Evolutionary conservation across 2,888 invertebrate species (phyloP).

Genomic region (Epicampocera succincta): DNA sequence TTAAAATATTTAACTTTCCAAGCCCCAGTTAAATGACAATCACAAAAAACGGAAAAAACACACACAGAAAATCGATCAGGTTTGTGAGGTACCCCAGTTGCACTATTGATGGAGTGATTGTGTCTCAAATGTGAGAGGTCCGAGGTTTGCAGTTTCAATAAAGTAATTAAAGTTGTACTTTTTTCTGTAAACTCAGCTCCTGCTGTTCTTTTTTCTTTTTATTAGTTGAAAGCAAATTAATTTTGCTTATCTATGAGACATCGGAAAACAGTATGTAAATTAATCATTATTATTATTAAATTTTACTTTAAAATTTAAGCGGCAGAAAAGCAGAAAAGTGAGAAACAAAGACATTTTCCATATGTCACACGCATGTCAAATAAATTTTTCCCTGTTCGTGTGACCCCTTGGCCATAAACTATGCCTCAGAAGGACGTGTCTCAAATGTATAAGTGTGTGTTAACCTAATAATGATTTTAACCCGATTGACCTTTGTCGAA

Average conservation of each 20-base stretch:
- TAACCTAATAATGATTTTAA: slow-evolving; percentile 63
- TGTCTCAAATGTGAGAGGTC: not conserved
- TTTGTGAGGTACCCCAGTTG: too few relatives aligned
- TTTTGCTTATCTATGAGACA: slow-evolving; percentile 34
- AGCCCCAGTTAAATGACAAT: too few relatives aligned
- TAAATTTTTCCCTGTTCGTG: not conserved
- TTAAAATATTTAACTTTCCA: not conserved
- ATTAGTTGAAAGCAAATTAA: slow-evolving; percentile 29
- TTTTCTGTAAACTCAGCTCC: not conserved
- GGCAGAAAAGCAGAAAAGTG: not conserved
- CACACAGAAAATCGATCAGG: too few relatives aligned
- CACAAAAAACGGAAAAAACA: too few relatives aligned
- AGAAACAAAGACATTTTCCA: slow-evolving; percentile 60
- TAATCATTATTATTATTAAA: not conserved
- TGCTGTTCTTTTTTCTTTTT: not conserved
- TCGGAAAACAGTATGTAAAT: not conserved
- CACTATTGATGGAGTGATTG: not conserved
- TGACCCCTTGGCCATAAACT: not conserved
- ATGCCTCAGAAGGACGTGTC: slow-evolving; percentile 19
- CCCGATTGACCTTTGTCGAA: slow-evolving; percentile 68
- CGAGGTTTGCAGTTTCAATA: not conserved
- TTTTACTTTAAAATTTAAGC: not conserved
- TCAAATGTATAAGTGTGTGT: slow-evolving; percentile 27
- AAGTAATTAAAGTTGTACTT: too few relatives aligned
- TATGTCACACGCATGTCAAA: slow-evolving; percentile 71